Evolutionary conservation across 2,797 vertebrate genomes (phyloP).

Genomic region (Danionella dracula): DNA sequence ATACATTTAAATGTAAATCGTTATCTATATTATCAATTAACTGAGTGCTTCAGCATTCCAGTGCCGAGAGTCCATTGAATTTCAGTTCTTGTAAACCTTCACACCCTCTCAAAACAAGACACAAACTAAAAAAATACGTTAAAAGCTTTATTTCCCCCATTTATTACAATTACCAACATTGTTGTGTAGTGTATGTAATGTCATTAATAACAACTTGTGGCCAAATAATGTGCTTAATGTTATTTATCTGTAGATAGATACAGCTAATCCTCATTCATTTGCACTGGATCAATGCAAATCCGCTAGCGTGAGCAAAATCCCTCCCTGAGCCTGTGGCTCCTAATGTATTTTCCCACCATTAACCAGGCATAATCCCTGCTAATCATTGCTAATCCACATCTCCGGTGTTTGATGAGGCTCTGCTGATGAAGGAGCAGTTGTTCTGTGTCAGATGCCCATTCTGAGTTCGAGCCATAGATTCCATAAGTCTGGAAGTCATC

Average conservation of each 20-base stretch:
- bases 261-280: slow-evolving; percentile 83
- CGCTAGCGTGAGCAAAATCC: slow-evolving; percentile 68
- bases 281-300: slow-evolving; percentile 82
- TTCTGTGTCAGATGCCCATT: slow-evolving; percentile 40
- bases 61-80: background rate
- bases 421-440: slow-evolving; percentile 62
- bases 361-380: slow-evolving; percentile 80
- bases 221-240: slow-evolving; percentile 77
- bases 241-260: slow-evolving; percentile 82
- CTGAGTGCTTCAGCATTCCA: too few species aligned
- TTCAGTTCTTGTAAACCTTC: slow-evolving; percentile 37
- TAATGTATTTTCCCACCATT: slow-evolving; percentile 82
- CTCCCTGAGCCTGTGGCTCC: slow-evolving; percentile 65
- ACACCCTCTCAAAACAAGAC: slow-evolving; percentile 43
- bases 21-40: too few species aligned
- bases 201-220: slow-evolving; percentile 73
- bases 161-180: slow-evolving; percentile 74
- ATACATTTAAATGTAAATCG: too few species aligned
- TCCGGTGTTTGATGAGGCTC: slow-evolving; percentile 72
- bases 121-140: slow-evolving; percentile 53
- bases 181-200: slow-evolving; percentile 71
- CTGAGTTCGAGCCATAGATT: slow-evolving; percentile 24
- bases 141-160: slow-evolving; percentile 64
- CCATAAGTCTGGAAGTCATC: background rate
- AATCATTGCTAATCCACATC: slow-evolving; percentile 82